Percentiles rank a stretch among this genome's conserved stretches.
Conservation (phyloP, 2,113 vertebrate species). For the Burhinus oedicnemus region DNA sequence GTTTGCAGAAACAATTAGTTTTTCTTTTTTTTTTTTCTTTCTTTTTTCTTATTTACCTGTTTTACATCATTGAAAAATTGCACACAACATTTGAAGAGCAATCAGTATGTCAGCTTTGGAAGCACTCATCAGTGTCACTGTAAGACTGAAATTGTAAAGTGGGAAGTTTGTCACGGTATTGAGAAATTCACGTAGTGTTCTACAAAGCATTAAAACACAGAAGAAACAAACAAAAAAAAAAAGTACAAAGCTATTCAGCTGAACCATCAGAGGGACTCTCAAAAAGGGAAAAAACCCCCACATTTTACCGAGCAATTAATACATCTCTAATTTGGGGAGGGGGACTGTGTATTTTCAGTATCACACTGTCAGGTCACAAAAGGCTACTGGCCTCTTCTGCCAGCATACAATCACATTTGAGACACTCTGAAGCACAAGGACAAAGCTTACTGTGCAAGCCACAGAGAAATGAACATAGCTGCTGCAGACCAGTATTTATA, state of each 20-base stretch:
- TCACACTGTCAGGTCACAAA: neutral
- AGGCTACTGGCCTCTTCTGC: neutral
- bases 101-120: conserved; percentile 55
- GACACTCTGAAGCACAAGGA: neutral
- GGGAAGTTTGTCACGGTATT: conserved; percentile 14
- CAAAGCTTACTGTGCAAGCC: neutral
- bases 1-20: neutral
- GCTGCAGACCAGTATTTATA: neutral
- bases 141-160: conserved; percentile 49
- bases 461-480: neutral
- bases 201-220: conserved; percentile 17
- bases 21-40: neutral
- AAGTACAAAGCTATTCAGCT: neutral
- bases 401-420: neutral
- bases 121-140: conserved; percentile 46
- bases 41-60: conserved; percentile 34
- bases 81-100: conserved; percentile 51
- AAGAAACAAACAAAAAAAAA: neutral
- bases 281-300: neutral
- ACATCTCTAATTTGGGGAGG: neutral
- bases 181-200: conserved; percentile 6
- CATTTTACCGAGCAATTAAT: neutral
- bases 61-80: conserved; percentile 55
- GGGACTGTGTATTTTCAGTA: neutral
- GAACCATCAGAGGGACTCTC: neutral